These are phyloP conservation scores for Sipha flava DNA, from an alignment of 1,140 invertebrate species.

Conservation along the genomic window DNA sequence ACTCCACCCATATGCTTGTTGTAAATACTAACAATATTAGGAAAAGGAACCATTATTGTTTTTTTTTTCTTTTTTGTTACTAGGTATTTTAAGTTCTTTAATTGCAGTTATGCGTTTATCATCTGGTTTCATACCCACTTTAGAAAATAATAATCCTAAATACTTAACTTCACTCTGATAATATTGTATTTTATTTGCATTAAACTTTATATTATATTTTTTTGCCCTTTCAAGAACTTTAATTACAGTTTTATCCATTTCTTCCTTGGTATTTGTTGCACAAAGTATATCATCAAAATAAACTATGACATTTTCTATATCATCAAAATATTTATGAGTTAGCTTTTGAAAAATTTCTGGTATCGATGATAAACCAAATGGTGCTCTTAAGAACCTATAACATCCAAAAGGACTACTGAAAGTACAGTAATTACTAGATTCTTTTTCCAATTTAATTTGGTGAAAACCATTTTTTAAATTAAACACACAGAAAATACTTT, in stretches of 20 bases:
- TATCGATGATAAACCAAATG: slow-evolving; percentile 43
- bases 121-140: slow-evolving; percentile 40
- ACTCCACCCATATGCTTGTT: too few species aligned
- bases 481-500: neutral
- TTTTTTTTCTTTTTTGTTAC: slow-evolving; percentile 31
- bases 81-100: too few species aligned
- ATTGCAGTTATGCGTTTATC: neutral
- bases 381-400: slow-evolving; percentile 37
- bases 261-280: slow-evolving; percentile 36
- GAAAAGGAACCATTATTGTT: slow-evolving; percentile 28
- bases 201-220: slow-evolving; percentile 38
- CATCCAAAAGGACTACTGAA: slow-evolving; percentile 12
- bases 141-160: slow-evolving; percentile 42
- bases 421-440: slow-evolving; percentile 26
- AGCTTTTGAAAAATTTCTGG: slow-evolving; percentile 44
- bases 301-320: slow-evolving; percentile 40
- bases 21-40: slow-evolving; percentile 38
- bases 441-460: slow-evolving; percentile 33
- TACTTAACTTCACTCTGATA: slow-evolving; percentile 41
- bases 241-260: slow-evolving; percentile 39
- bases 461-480: slow-evolving; percentile 34
- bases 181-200: slow-evolving; percentile 40
- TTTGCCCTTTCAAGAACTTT: slow-evolving; percentile 41
- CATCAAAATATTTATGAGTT: slow-evolving; percentile 41
- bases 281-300: slow-evolving; percentile 44